Conservation (phyloP, 2,113 vertebrate species). For the Pionites leucogaster region DNA sequence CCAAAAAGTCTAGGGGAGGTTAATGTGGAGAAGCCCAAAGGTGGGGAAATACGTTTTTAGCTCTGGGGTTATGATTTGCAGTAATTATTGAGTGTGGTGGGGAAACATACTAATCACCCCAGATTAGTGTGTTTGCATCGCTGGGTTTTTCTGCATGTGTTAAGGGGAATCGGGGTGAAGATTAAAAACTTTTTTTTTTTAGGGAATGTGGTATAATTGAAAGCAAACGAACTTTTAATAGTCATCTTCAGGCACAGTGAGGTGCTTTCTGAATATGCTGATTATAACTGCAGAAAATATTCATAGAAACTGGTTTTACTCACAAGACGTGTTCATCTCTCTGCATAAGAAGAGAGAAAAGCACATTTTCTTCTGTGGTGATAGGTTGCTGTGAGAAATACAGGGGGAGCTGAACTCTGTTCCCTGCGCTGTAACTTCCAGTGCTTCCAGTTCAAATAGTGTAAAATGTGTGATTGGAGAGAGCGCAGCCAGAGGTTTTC, state of each 20-base stretch:
- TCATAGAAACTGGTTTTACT: constrained; percentile 7
- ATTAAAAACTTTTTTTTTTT: constrained; percentile 45
- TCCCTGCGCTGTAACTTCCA: not conserved
- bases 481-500: not conserved
- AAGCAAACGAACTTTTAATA: constrained; percentile 50
- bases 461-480: not conserved
- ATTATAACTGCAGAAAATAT: constrained; percentile 35
- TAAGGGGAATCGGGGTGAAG: constrained; percentile 12
- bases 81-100: constrained; percentile 56
- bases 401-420: not conserved
- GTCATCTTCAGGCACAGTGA: not conserved
- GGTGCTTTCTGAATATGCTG: constrained; percentile 12
- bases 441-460: not conserved
- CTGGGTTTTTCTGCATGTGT: constrained; percentile 36
- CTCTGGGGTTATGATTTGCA: constrained; percentile 37
- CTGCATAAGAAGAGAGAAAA: not conserved
- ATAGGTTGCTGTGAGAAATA: not conserved
- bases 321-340: not conserved
- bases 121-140: constrained; percentile 48
- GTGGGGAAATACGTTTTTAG: constrained; percentile 34
- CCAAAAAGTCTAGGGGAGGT: not conserved
- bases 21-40: constrained; percentile 14
- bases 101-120: not conserved
- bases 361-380: not conserved
- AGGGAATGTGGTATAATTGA: constrained; percentile 43